Conservation (phyloP, 2,888 invertebrate species). For the Temnothorax unifasciatus region DNA sequence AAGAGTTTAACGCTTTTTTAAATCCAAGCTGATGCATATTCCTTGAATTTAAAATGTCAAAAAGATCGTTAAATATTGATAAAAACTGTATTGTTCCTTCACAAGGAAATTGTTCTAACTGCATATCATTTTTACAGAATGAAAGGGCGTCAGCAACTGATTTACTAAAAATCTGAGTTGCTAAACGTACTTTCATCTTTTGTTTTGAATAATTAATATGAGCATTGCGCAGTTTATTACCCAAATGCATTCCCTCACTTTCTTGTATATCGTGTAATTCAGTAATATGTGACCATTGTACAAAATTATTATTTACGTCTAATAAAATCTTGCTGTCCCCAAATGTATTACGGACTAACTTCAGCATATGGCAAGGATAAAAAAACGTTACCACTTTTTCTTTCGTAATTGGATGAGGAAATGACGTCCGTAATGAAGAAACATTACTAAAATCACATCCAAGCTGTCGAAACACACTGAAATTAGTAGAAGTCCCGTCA, state of each 20-base stretch:
- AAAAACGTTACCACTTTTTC: no score
- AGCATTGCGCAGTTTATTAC: not conserved
- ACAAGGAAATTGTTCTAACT: not conserved
- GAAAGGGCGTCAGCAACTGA: not conserved
- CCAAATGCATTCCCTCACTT: not conserved
- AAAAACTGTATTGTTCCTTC: not conserved
- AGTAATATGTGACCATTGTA: not conserved
- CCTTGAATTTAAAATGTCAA: no score
- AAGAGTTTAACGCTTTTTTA: no score
- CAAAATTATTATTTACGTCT: not conserved
- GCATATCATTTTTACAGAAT: not conserved
- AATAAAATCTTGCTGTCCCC: not conserved
- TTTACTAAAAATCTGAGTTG: not conserved
- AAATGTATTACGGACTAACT: not conserved
- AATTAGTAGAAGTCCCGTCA: no score
- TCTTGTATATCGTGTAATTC: not conserved
- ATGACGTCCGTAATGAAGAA: no score
- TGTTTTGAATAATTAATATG: not conserved
- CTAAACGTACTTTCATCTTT: not conserved
- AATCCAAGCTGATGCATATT: no score
- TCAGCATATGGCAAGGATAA: no score
- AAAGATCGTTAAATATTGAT: no score
- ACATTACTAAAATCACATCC: no score
- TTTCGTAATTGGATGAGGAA: no score
- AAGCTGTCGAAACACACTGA: no score